Conservation (phyloP, 1,140 invertebrate genomes). For the Andricus grossulariae region DNA sequence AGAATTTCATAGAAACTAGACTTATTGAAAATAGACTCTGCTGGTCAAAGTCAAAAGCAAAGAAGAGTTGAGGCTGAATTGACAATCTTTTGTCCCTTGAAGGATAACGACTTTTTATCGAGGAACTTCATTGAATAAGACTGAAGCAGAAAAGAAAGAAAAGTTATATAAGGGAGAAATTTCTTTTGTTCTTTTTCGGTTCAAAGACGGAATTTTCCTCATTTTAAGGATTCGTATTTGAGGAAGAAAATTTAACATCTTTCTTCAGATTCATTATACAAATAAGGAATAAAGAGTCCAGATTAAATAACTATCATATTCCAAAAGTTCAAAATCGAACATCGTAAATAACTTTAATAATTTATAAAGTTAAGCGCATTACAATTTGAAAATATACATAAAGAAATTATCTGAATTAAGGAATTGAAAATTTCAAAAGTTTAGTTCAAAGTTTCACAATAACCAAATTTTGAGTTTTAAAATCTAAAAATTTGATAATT, state of each 20-base stretch:
- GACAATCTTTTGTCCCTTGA: conserved; percentile 20
- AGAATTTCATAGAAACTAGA: background rate
- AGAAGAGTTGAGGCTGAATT: background rate
- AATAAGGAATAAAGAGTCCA: too few relatives aligned
- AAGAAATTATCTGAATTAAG: too few relatives aligned
- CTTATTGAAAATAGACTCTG: background rate
- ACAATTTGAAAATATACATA: too few relatives aligned
- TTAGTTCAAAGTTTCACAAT: too few relatives aligned
- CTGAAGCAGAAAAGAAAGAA: background rate
- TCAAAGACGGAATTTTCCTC: background rate
- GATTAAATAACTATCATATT: too few relatives aligned
- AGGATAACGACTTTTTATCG: conserved; percentile 28
- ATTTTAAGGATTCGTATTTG: conserved; percentile 4
- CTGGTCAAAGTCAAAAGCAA: conserved; percentile 6
- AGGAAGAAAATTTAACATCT: background rate
- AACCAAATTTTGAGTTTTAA: too few relatives aligned
- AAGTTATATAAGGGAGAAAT: background rate
- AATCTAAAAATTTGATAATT: too few relatives aligned
- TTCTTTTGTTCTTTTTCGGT: conserved; percentile 17
- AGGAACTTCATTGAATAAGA: conserved; percentile 1
- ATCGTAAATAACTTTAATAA: too few relatives aligned
- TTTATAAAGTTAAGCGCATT: too few relatives aligned
- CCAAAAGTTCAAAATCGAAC: too few relatives aligned
- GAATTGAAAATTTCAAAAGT: too few relatives aligned
- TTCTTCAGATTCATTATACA: background rate